Evolutionary conservation across 2,797 vertebrate species (phyloP).

Genomic region (Gobio occitaniae): DNA sequence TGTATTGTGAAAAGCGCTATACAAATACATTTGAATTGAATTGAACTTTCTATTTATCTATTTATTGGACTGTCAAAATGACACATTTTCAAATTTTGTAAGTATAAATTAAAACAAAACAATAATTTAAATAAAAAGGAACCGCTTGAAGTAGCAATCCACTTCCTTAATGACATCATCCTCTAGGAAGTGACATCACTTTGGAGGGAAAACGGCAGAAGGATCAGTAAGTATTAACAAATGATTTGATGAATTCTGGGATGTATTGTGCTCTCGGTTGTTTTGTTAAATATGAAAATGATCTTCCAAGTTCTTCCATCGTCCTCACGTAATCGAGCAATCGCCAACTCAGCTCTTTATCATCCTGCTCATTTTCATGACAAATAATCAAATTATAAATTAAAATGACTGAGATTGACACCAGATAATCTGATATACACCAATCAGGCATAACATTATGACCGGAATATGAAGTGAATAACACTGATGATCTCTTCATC

Average conservation of each 20-base stretch:
- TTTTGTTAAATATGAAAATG: not conserved
- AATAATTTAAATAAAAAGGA: no score
- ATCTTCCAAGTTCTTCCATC: not conserved
- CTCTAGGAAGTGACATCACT: conserved; percentile 2
- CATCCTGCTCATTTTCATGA: not conserved
- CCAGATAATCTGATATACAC: not conserved
- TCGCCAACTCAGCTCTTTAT: not conserved
- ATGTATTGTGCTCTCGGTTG: not conserved
- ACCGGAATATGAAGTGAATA: no score
- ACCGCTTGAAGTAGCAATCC: not conserved
- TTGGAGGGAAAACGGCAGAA: not conserved
- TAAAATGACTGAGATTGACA: not conserved
- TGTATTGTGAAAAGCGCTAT: no score
- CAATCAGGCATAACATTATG: no score
- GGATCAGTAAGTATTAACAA: not conserved
- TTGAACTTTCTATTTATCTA: no score
- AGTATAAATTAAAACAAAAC: no score
- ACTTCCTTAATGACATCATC: not conserved
- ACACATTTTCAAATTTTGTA: no score
- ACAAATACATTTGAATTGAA: no score
- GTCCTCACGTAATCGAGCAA: not conserved
- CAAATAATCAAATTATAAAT: not conserved
- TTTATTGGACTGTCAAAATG: no score
- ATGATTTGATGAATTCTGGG: not conserved
- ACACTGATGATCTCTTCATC: no score